Evolutionary conservation across 2,797 vertebrate species (phyloP).

Genomic region (Scolopax rusticola): DNA sequence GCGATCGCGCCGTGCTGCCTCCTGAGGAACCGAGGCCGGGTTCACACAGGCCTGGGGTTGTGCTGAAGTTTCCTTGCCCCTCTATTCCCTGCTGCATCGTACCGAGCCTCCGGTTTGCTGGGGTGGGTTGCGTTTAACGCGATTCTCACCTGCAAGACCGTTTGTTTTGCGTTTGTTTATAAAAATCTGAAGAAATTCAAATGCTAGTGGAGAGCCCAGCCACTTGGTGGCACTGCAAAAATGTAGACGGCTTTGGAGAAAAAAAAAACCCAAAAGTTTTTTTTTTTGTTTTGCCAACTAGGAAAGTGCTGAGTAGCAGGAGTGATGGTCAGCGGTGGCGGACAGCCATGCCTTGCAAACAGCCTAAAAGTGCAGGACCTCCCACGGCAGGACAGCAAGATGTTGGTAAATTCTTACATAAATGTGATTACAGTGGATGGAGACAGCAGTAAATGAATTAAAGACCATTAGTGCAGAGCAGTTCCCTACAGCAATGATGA

Average conservation of each 20-base stretch:
- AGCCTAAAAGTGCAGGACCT: background rate
- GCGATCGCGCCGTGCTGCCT: accelerated
- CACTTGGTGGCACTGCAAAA: conserved; percentile 56
- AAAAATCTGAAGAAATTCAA: background rate
- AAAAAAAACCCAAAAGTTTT: too few relatives aligned
- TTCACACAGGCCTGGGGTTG: too few relatives aligned
- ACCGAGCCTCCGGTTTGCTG: accelerated
- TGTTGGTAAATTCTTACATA: background rate
- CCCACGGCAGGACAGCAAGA: accelerated
- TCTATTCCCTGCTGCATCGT: accelerated
- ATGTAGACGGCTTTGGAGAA: background rate
- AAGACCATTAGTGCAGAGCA: background rate
- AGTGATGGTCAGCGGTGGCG: background rate
- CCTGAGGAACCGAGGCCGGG: accelerated
- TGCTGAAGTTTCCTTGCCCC: too few relatives aligned
- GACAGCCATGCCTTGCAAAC: accelerated
- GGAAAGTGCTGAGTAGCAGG: background rate
- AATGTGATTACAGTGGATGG: background rate
- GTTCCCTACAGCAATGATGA: accelerated
- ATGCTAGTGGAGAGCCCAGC: background rate
- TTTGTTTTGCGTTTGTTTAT: accelerated
- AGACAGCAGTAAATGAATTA: background rate
- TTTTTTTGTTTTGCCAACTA: too few relatives aligned
- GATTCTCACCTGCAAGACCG: accelerated
- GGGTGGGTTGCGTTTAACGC: accelerated